Evolutionary conservation across 2,888 invertebrate species (phyloP).

Genomic region (Stenodema calcarata): DNA sequence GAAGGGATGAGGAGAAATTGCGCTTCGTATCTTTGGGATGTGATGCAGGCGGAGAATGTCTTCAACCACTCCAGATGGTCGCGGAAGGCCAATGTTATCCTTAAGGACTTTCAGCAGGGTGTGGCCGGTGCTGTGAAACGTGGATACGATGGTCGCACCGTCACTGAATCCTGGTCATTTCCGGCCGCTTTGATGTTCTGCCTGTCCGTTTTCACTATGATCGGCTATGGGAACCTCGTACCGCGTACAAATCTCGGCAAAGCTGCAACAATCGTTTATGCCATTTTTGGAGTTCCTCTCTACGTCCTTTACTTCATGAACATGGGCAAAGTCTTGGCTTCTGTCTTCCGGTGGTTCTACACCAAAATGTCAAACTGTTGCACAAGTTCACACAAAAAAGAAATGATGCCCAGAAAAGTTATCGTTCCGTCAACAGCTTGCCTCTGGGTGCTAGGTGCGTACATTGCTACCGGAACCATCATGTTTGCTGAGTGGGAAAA

Average conservation of each 20-base stretch:
- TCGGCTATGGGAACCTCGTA: constrained; percentile 87
- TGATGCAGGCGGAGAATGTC: constrained; percentile 70
- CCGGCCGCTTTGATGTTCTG: constrained; percentile 89
- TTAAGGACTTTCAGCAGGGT: constrained; percentile 72
- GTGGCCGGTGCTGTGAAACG: constrained; percentile 72
- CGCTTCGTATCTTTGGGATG: constrained; percentile 72
- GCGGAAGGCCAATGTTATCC: constrained; percentile 67
- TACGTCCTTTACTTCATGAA: constrained; percentile 87
- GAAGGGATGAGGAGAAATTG: constrained; percentile 66
- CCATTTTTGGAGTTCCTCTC: constrained; percentile 85
- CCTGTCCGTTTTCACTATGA: constrained; percentile 88
- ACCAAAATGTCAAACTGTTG: constrained; percentile 79
- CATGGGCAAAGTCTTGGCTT: constrained; percentile 85
- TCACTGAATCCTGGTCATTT: constrained; percentile 80
- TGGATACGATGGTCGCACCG: constrained; percentile 75
- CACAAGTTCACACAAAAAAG: constrained; percentile 58
- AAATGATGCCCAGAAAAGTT: constrained; percentile 66
- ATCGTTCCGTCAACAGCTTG: constrained; percentile 90
- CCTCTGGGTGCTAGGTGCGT: constrained; percentile 85
- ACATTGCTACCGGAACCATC: constrained; percentile 81
- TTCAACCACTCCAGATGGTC: constrained; percentile 74
- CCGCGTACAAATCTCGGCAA: constrained; percentile 85
- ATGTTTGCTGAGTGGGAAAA: constrained; percentile 91
- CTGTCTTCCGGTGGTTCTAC: constrained; percentile 81
- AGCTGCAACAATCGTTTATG: constrained; percentile 82